Evolutionary conservation across 2,888 invertebrate genomes (phyloP), one percentile per base, ranked within the genome.

Genomic region (Cremastobaeus sp.): DNA sequence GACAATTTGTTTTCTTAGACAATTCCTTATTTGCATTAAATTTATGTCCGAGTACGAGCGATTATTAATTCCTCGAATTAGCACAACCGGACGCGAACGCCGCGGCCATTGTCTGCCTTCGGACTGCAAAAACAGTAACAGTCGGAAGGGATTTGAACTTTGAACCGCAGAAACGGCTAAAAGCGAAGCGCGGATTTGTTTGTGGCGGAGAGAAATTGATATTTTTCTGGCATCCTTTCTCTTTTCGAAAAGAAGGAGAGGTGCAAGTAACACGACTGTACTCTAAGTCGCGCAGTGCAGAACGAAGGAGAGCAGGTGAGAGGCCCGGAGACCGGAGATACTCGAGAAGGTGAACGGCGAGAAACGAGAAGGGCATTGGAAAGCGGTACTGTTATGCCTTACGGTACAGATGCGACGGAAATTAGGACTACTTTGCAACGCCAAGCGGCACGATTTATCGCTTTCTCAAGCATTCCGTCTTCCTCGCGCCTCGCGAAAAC

Each of bases 381-480:
- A 86, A 85, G 86, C 84, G 79, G 82, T 84, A 86, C 86, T 86
- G 86, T 86, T 86, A 86, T 84, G 80, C 80, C 86, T 85, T 86
- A 85, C 86, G 86, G 86, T 86, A 86, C 81, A 85, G 83, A 81
- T 80, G 79, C 80, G 81, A 85, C 85, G 84, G 82, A 86, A 86
- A 86, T 86, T 86, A 85, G 84, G 86, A 86, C 85, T 83, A 81
- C 82, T 80, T 80, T 77, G 78, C 77, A 78, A 77, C 80, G 78
- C 77, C 77, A 75, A 77, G 77, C 76, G 76, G 76, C 72, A 73
- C 77, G 76, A 79, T 79, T 82, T 79, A 79, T 81, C 79, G 81
- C 79, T 81, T 79, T 79, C 79, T 79, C 77, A 76, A 74, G 68
- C 21, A 59, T 64, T 52, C 59, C 60, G 45, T 21, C 66, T 60